These are phyloP conservation scores for Agriopis aurantiaria DNA, from an alignment of 2,888 invertebrate genomes.

Conservation along the genomic window DNA sequence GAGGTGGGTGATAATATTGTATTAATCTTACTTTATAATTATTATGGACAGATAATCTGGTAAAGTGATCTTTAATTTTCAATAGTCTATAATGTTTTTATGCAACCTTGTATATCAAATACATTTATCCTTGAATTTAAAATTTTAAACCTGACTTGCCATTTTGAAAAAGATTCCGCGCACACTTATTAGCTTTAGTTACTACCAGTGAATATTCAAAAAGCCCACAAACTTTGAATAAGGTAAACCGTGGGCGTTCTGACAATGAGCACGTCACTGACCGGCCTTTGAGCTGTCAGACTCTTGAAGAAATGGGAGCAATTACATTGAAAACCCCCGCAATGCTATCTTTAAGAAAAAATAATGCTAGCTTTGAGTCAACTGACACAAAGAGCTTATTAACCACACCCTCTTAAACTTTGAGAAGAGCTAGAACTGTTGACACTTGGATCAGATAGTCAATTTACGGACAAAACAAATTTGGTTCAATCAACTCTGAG, in stretches of 20 bases:
- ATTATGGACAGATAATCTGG: neutral
- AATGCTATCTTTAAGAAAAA: slow-evolving; percentile 83
- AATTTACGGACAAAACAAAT: slow-evolving; percentile 48
- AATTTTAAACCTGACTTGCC: slow-evolving; percentile 5
- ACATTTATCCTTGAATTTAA: neutral
- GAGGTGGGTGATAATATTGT: too few relatives aligned
- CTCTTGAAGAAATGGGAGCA: slow-evolving; percentile 84
- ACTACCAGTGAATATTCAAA: slow-evolving; percentile 67
- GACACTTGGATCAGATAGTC: slow-evolving; percentile 49
- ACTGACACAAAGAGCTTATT: slow-evolving; percentile 81
- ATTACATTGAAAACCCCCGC: slow-evolving; percentile 84
- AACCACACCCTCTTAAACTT: slow-evolving; percentile 71
- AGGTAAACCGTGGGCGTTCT: slow-evolving; percentile 82
- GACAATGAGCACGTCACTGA: slow-evolving; percentile 83
- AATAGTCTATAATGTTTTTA: neutral
- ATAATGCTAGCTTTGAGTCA: slow-evolving; percentile 76
- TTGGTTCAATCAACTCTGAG: slow-evolving; percentile 41
- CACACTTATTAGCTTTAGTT: slow-evolving; percentile 57
- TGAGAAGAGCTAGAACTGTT: slow-evolving; percentile 37
- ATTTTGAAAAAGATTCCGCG: slow-evolving; percentile 35
- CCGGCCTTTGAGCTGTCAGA: slow-evolving; percentile 84
- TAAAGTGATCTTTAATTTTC: neutral
- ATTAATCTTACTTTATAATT: too few relatives aligned
- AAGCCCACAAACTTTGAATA: slow-evolving; percentile 79
- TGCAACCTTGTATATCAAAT: neutral